Percentiles rank a stretch among this genome's conserved stretches.
Evolutionary conservation across 2,888 invertebrate genomes (phyloP).

Genomic region (Elysia crispata): DNA sequence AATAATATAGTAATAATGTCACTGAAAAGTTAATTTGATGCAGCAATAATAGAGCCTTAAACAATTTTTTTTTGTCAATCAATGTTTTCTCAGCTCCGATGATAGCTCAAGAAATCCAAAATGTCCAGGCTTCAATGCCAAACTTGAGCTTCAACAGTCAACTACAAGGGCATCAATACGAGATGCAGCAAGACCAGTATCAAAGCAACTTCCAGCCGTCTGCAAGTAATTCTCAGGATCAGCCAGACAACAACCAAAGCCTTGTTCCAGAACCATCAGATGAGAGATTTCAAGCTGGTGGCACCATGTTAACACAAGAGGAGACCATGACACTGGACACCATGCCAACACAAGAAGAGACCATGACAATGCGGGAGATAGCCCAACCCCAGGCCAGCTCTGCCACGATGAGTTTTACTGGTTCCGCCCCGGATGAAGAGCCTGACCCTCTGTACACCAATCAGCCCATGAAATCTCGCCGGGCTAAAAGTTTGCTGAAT

Average conservation of each 20-base stretch:
- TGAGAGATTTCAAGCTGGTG: not conserved
- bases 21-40: too few species aligned
- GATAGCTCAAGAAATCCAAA: constrained; percentile 6
- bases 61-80: too few species aligned
- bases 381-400: not conserved
- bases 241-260: constrained; percentile 3
- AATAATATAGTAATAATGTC: too few species aligned
- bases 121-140: constrained; percentile 27
- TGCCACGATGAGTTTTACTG: not conserved
- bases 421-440: constrained; percentile 18
- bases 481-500: constrained; percentile 32
- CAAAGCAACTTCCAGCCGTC: not conserved
- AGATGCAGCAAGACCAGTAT: too few species aligned
- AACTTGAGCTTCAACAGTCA: constrained; percentile 2
- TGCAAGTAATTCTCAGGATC: not conserved
- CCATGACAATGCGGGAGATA: not conserved
- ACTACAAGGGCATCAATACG: not conserved
- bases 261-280: not conserved
- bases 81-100: too few species aligned
- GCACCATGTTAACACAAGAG: too few species aligned
- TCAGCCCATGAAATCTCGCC: constrained; percentile 43
- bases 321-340: not conserved
- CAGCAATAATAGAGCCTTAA: too few species aligned
- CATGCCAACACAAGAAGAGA: not conserved
- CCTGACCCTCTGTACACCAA: constrained; percentile 43